These are phyloP conservation scores for Philypnodon macrostomus DNA, from an alignment of 2,797 vertebrate genomes.

Conservation along the genomic window DNA sequence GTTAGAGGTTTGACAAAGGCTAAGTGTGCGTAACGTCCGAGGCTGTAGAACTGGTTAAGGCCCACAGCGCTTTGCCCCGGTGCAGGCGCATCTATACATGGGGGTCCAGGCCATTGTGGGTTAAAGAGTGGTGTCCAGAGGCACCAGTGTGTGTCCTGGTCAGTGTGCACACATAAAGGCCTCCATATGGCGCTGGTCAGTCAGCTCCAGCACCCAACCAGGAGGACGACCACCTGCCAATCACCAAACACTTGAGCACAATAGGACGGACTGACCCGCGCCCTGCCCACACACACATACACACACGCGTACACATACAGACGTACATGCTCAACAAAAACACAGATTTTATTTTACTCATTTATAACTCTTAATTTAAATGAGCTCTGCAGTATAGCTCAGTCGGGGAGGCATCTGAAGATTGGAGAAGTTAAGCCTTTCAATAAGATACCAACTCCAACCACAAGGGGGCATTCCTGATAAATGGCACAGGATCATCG, in stretches of 20 bases:
- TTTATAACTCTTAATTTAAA: too few relatives aligned
- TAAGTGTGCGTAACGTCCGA: conserved; percentile 11
- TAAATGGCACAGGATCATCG: too few relatives aligned
- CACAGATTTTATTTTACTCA: too few relatives aligned
- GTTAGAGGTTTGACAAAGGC: conserved; percentile 11
- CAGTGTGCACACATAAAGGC: conserved; percentile 44
- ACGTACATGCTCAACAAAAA: conserved; percentile 59
- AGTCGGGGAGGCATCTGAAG: too few relatives aligned
- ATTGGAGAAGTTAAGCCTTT: too few relatives aligned
- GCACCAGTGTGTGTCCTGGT: conserved; percentile 58
- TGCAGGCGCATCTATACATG: conserved; percentile 35
- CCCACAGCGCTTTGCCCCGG: conserved; percentile 21
- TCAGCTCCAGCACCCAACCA: conserved; percentile 40
- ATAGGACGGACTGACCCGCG: conserved; percentile 23
- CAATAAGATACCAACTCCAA: too few relatives aligned
- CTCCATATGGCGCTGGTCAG: conserved; percentile 58
- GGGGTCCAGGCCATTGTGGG: conserved; percentile 47
- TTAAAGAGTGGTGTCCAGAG: conserved; percentile 49
- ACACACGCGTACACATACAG: conserved; percentile 68
- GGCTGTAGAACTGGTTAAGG: conserved; percentile 34
- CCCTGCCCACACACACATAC: conserved; percentile 9
- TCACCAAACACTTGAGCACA: conserved; percentile 51
- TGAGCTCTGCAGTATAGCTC: too few relatives aligned
- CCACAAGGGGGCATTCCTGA: too few relatives aligned
- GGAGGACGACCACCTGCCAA: conserved; percentile 56